These are phyloP conservation scores for Tolmerus cingulatus DNA, from an alignment of 2,888 invertebrate genomes.

Conservation along the genomic window DNA sequence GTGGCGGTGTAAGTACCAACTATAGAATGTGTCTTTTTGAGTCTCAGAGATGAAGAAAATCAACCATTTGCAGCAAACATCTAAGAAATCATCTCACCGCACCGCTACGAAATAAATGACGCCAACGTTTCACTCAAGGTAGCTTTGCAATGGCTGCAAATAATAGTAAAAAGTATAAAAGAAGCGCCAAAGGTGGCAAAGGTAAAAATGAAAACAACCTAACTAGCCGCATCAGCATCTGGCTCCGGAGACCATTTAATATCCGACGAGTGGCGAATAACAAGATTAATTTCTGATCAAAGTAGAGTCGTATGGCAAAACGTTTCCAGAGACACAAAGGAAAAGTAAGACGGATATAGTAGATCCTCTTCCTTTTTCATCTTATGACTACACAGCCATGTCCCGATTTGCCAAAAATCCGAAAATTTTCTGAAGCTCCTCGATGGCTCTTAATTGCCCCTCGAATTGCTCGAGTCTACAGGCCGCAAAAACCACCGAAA, in stretches of 20 bases:
- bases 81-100: not conserved
- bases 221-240: not conserved
- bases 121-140: not conserved
- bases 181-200: not conserved
- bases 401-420: not conserved
- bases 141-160: not conserved
- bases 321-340: not conserved
- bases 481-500: not conserved
- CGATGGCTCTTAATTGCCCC: constrained; percentile 2
- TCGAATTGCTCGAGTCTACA: not conserved
- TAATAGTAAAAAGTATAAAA: not conserved
- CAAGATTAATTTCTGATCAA: constrained; percentile 28
- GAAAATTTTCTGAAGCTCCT: not conserved
- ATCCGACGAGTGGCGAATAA: constrained; percentile 11
- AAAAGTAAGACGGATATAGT: not conserved
- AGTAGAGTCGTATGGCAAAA: not conserved
- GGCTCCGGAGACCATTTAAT: constrained; percentile 6
- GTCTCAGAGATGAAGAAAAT: not conserved
- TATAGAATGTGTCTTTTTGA: not conserved
- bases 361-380: not conserved
- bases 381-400: not conserved
- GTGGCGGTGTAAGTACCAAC: too few species aligned
- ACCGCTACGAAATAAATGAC: not conserved
- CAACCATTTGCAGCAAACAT: not conserved
- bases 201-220: not conserved